A percentile compares a stretch with the other conserved stretches of the same genome.
Evolutionary conservation across 2,797 vertebrate genomes (phyloP).

Genomic region (Paguma larvata): DNA sequence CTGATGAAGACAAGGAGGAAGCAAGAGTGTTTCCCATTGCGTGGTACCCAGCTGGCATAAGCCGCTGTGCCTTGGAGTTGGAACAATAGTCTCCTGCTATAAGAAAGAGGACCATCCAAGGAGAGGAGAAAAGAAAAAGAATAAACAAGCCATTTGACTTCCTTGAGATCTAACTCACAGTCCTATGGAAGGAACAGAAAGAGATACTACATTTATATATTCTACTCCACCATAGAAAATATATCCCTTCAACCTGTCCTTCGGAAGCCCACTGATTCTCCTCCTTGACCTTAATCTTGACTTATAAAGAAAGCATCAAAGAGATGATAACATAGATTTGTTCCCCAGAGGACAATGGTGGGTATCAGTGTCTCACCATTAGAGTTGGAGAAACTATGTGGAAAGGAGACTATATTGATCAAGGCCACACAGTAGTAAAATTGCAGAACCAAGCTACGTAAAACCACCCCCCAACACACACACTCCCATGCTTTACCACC

Average conservation of each 20-base stretch:
- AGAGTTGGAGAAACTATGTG: not conserved
- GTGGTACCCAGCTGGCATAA: not conserved
- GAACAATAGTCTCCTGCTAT: not conserved
- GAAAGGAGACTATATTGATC: not conserved
- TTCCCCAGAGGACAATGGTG: not conserved
- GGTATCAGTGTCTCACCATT: not conserved
- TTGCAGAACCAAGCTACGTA: not conserved
- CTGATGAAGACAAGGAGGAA: not conserved
- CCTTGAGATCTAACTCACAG: not conserved
- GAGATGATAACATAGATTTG: not conserved
- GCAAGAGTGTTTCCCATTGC: not conserved
- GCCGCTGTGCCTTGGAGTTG: not conserved
- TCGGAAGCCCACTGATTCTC: not conserved
- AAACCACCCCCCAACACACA: not conserved
- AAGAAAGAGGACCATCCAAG: not conserved
- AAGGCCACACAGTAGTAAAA: not conserved
- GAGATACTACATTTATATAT: not conserved
- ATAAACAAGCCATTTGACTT: not conserved
- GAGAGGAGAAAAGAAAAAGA: not conserved
- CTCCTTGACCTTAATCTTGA: conserved; percentile 11
- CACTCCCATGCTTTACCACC: not conserved
- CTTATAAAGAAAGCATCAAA: conserved; percentile 19
- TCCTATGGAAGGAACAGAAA: not conserved
- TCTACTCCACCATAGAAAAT: not conserved
- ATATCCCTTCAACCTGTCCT: not conserved